Conservation (phyloP, 2,888 invertebrate genomes). For the Sycophila texana region DNA sequence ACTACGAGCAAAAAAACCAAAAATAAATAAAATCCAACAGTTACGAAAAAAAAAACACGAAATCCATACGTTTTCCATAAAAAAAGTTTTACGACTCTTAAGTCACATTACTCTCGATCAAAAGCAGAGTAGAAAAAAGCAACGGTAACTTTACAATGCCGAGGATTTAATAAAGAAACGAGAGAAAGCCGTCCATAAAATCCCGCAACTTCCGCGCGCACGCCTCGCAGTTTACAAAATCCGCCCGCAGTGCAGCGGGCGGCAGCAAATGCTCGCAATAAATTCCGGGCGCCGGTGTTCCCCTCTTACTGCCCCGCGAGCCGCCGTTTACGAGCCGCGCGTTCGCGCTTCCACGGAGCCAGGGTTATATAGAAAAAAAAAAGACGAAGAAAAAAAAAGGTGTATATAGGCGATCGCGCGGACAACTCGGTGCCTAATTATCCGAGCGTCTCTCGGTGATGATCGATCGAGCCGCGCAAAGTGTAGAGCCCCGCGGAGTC, state of each 20-base stretch:
- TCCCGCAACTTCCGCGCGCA: constrained; percentile 10
- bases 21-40: too few relatives aligned
- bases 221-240: constrained; percentile 46
- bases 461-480: constrained; percentile 44
- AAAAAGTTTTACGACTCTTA: too few relatives aligned
- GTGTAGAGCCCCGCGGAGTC: background rate
- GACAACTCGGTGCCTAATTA: background rate
- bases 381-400: too few relatives aligned
- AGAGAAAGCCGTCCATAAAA: constrained; percentile 31
- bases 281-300: constrained; percentile 41
- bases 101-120: too few relatives aligned
- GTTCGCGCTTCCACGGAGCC: background rate
- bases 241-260: background rate
- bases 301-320: background rate
- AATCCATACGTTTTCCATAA: too few relatives aligned
- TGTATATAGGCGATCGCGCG: background rate
- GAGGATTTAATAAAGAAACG: constrained; percentile 23
- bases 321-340: background rate
- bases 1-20: too few relatives aligned
- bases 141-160: background rate
- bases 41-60: too few relatives aligned
- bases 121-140: background rate
- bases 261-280: constrained; percentile 43
- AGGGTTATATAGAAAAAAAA: background rate
- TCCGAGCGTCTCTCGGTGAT: constrained; percentile 6